These are phyloP conservation scores for Zoanthus sociatus DNA, from an alignment of 92 coral and sea anemone species.

Conservation along the genomic window DNA sequence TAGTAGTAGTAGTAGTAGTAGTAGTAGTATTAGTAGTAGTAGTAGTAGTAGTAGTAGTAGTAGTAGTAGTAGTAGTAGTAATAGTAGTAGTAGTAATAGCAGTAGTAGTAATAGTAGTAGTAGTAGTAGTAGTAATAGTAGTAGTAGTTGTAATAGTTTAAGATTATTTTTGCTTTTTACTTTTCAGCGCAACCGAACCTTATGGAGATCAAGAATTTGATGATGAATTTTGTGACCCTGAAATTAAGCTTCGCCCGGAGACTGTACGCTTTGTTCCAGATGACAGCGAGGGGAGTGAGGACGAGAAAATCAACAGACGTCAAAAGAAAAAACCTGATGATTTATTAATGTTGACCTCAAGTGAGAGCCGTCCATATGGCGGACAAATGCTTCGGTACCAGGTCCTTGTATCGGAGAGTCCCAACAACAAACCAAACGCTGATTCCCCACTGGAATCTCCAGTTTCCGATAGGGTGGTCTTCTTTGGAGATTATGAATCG, in stretches of 20 bases:
- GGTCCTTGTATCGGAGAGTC: slow-evolving; percentile 38
- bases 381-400: slow-evolving; percentile 76
- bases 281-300: slow-evolving; percentile 52
- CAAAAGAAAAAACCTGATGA: slow-evolving; percentile 73
- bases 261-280: slow-evolving; percentile 89
- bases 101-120: too few relatives aligned
- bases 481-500: slow-evolving; percentile 72
- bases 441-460: slow-evolving; percentile 48
- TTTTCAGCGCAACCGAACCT: slow-evolving; percentile 61
- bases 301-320: slow-evolving; percentile 53
- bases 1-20: too few relatives aligned
- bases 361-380: slow-evolving; percentile 69
- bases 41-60: too few relatives aligned
- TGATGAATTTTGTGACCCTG: slow-evolving; percentile 85
- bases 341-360: slow-evolving; percentile 66
- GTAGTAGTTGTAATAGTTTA: background rate
- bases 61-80: too few relatives aligned
- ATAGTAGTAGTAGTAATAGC: too few relatives aligned
- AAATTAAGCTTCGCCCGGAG: slow-evolving; percentile 85
- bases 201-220: slow-evolving; percentile 74
- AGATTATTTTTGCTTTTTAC: background rate
- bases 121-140: too few relatives aligned
- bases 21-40: too few relatives aligned
- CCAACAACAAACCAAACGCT: slow-evolving; percentile 52
- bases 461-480: slow-evolving; percentile 72